Evolutionary conservation across 2,888 invertebrate species (phyloP), one percentile per base, ranked within the genome.

Genomic region (Conchocele bisecta): DNA sequence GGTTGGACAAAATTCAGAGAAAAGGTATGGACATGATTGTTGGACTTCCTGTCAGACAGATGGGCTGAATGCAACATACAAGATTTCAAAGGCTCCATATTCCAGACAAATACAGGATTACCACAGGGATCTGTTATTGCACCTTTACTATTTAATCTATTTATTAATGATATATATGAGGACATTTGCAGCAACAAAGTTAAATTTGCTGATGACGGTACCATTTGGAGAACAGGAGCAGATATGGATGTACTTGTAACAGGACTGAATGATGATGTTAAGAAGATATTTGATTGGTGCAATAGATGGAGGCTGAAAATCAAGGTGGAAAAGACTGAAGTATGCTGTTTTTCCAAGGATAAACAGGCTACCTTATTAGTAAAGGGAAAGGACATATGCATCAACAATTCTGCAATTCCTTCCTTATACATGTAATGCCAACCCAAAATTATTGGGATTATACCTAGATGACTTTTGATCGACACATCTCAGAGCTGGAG

Each of bases 131-230:
- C 56, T 6, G 41, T 56, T n/a, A 41, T 56, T 3, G 26, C 56
- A 13, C 53, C 53, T 3, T 17, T 53, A 15, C 20, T 53, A 20
- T 53, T 53, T 17, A 35, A 7, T 35, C 35, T 53, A 5, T 53
- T 20, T 24, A 53, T 53, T 9, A 24, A 15, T 6, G 56, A 56
- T 26, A 41, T 26, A n/a, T 56, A 41, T 26, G 11, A 56, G 37
- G 35, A 39, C n/a, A 28, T 56, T 15, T 41, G 3, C 5, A 26
- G 41, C 4, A 29, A 56, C n/a, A 56, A 41, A 26, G 56, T 56
- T 3, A 56, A 56, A 41, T 56, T 56, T 41, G 56, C 56, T 15
- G 56, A 56, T 35, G 56, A 56, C 29, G 56, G 41, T 5, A 56
- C 56, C n/a, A 24, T 56, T 28, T 56, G 41, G 56, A 56, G 3